A percentile compares a stretch with the other conserved stretches of the same genome.
Conservation (phyloP, 2,797 vertebrate species). For the Odontamblyopus lacepedii region DNA sequence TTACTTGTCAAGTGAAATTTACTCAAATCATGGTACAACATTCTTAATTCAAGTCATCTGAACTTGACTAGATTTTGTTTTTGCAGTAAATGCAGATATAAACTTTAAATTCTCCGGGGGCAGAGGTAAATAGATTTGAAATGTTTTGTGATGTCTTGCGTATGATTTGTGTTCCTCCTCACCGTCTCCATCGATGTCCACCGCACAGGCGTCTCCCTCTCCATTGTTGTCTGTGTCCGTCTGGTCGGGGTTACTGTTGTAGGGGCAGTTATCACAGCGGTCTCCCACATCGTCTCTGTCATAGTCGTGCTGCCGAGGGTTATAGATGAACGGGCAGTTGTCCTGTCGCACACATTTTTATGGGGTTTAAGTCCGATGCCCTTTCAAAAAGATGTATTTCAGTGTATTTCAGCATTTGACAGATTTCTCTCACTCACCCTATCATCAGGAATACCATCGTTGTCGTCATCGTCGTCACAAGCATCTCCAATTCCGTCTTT, state of each 20-base stretch:
- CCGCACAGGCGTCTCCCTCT: slow-evolving; percentile 95
- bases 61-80: no score
- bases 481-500: slow-evolving; percentile 96
- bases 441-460: slow-evolving; percentile 93
- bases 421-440: slow-evolving; percentile 80
- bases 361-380: neutral
- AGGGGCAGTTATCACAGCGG: slow-evolving; percentile 95
- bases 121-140: no score
- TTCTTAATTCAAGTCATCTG: no score
- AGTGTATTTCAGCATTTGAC: neutral
- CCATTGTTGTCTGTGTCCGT: slow-evolving; percentile 95
- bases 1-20: no score
- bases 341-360: slow-evolving; percentile 77
- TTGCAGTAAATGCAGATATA: no score
- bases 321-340: slow-evolving; percentile 95
- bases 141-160: slow-evolving; percentile 27
- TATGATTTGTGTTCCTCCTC: slow-evolving; percentile 33
- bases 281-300: slow-evolving; percentile 96
- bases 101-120: no score
- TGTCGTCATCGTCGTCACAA: slow-evolving; percentile 95
- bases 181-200: slow-evolving; percentile 99
- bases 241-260: slow-evolving; percentile 95
- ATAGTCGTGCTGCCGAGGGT: slow-evolving; percentile 94
- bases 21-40: no score
- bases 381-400: neutral